Conservation (phyloP, 1,140 invertebrate species). For the Drosophila aff. region DNA sequence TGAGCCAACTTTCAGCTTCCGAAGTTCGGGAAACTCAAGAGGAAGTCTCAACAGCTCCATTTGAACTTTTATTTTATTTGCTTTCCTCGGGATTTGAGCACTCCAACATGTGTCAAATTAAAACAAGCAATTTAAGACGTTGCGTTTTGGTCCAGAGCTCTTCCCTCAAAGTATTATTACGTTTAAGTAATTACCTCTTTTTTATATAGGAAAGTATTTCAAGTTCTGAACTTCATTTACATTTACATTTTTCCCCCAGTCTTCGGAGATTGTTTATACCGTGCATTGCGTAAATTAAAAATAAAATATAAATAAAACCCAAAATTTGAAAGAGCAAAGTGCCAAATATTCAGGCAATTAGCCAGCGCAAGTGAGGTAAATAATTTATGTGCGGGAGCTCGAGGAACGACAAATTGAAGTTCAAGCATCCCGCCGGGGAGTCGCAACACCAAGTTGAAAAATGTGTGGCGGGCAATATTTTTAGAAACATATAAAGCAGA, state of each 20-base stretch:
- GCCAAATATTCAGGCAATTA: conserved; percentile 50
- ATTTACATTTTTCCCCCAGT: not conserved
- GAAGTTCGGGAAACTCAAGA: conserved; percentile 36
- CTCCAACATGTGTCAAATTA: conserved; percentile 62
- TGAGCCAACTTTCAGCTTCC: conserved; percentile 19
- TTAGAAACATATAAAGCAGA: conserved; percentile 18
- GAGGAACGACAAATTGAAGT: conserved; percentile 40
- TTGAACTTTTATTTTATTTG: conserved; percentile 36
- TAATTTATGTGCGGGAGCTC: conserved; percentile 11
- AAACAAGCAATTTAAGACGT: conserved; percentile 57
- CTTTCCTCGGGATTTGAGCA: not conserved
- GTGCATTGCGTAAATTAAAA: not conserved
- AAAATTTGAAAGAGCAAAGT: conserved; percentile 34
- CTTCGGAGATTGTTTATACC: not conserved
- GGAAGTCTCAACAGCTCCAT: conserved; percentile 55
- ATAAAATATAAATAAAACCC: not conserved
- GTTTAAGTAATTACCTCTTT: not conserved
- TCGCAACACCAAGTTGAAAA: conserved; percentile 13
- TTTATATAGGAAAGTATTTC: not conserved
- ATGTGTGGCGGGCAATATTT: conserved; percentile 48
- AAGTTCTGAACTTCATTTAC: not conserved
- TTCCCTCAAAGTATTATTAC: conserved; percentile 47
- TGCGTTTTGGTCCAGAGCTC: conserved; percentile 16
- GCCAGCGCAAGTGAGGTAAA: conserved; percentile 19
- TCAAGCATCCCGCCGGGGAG: conserved; percentile 18